Evolutionary conservation across 2,888 invertebrate genomes (phyloP).

Genomic region (Lomographa bimaculata): DNA sequence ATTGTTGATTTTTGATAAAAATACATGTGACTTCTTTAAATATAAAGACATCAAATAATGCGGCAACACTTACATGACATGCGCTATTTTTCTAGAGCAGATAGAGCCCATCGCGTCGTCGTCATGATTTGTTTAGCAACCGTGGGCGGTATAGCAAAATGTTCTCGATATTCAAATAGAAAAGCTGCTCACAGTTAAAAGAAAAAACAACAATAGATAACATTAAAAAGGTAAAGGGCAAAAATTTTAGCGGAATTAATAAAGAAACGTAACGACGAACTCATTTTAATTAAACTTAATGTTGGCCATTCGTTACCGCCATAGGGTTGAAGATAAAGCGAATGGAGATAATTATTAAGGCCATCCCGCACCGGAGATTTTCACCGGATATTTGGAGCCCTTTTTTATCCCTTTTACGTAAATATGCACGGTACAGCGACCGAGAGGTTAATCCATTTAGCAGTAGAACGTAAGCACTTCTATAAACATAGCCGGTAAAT

Average conservation of each 20-base stretch:
- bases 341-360: slow-evolving; percentile 53
- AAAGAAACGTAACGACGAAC: slow-evolving; percentile 34
- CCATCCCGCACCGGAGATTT: slow-evolving; percentile 43
- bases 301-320: slow-evolving; percentile 47
- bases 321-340: slow-evolving; percentile 51
- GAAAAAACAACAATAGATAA: slow-evolving; percentile 14
- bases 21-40: no score
- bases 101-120: no score
- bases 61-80: no score
- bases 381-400: slow-evolving; percentile 37
- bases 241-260: slow-evolving; percentile 28
- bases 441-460: slow-evolving; percentile 32
- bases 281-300: slow-evolving; percentile 59
- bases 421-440: slow-evolving; percentile 33
- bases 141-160: slow-evolving; percentile 22
- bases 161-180: slow-evolving; percentile 5
- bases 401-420: slow-evolving; percentile 34
- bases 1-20: no score
- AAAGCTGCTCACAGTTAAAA: background rate
- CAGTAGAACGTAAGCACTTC: slow-evolving; percentile 5
- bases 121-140: slow-evolving; percentile 38
- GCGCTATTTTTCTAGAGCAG: slow-evolving; percentile 2
- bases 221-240: background rate
- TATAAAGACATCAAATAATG: no score
- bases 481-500: slow-evolving; percentile 8